phyloP scores from a whole-genome alignment of 2,888 invertebrate species.

The Lumbricus terrestris region DNA sequence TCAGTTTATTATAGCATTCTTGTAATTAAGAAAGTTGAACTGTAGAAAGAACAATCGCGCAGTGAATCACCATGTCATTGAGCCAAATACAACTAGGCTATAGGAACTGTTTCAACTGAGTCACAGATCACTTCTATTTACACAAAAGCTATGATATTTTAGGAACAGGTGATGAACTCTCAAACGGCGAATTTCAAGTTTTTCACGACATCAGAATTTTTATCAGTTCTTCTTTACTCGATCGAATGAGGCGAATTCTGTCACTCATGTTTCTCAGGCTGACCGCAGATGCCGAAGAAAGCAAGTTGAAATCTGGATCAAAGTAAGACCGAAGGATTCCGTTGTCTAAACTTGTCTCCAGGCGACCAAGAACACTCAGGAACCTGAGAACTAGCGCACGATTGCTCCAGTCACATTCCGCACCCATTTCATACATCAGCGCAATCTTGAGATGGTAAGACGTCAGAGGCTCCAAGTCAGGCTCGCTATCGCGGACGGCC shows the following conservation, averaged over 20 bases:
- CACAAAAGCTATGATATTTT: no score
- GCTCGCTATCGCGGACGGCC: constrained; percentile 15
- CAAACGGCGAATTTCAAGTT: not conserved
- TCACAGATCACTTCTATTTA: no score
- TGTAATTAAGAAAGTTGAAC: no score
- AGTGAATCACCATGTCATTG: no score
- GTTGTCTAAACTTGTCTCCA: not conserved
- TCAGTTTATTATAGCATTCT: no score
- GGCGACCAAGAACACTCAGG: not conserved
- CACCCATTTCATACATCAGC: not conserved
- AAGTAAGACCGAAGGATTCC: not conserved
- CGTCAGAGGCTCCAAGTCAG: constrained; percentile 8
- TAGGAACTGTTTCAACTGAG: no score
- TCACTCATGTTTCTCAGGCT: not conserved
- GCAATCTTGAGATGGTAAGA: constrained; percentile 22
- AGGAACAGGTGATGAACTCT: no score
- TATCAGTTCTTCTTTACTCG: not conserved
- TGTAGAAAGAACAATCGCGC: no score
- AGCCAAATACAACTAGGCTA: no score
- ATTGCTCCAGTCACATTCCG: not conserved
- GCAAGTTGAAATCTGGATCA: not conserved
- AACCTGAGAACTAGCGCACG: not conserved
- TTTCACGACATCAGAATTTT: not conserved
- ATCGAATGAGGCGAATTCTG: not conserved
- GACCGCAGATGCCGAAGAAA: not conserved